Percentiles rank a stretch among this genome's conserved stretches.
phyloP scores from a whole-genome alignment of 2,113 vertebrate species.

The Xiphias gladius region DNA sequence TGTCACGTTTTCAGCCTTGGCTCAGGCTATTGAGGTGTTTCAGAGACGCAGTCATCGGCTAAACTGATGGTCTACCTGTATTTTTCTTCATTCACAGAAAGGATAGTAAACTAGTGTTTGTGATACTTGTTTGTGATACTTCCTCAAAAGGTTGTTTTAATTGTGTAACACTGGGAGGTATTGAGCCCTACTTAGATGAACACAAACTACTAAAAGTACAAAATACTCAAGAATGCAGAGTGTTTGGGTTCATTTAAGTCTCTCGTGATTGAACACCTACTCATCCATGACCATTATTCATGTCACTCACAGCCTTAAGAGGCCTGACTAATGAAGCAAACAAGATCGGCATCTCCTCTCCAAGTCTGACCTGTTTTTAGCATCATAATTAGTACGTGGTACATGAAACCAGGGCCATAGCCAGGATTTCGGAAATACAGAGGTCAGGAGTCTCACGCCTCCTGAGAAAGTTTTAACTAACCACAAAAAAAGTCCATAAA shows the following conservation, averaged over 20 bases:
- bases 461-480: not conserved
- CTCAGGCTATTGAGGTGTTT: too few relatives aligned
- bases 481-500: not conserved
- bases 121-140: constrained; percentile 5
- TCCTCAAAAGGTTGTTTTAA: constrained; percentile 16
- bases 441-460: not conserved
- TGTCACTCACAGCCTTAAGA: constrained; percentile 1
- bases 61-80: not conserved
- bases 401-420: not conserved
- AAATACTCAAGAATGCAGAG: not conserved
- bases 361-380: constrained; percentile 7
- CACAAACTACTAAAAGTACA: constrained; percentile 23
- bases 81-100: not conserved
- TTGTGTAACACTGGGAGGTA: not conserved
- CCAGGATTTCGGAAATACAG: not conserved
- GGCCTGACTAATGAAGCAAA: constrained; percentile 8
- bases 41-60: not conserved
- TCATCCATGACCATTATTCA: constrained; percentile 37
- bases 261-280: constrained; percentile 21
- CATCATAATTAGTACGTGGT: constrained; percentile 14
- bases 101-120: not conserved
- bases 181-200: not conserved
- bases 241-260: constrained; percentile 18
- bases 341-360: constrained; percentile 3
- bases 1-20: too few relatives aligned